phyloP scores from a whole-genome alignment of 2,888 invertebrate genomes.

The Apoda limacodes region DNA sequence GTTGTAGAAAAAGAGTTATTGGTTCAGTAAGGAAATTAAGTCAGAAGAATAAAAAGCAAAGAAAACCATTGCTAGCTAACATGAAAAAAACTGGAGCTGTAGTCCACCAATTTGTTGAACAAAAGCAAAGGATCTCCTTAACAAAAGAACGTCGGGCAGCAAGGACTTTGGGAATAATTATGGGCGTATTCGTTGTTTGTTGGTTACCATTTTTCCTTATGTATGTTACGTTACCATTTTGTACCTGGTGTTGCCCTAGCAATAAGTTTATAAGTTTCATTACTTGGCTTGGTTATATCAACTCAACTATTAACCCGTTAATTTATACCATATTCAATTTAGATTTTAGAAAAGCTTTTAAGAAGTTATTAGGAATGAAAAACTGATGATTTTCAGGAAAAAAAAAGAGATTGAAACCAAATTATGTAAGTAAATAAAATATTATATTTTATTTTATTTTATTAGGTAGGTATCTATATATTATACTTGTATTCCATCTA shows the following conservation, averaged over 20 bases:
- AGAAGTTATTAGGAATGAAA: conserved; percentile 73
- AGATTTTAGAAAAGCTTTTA: conserved; percentile 92
- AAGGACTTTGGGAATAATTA: conserved; percentile 94
- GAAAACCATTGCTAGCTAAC: conserved; percentile 58
- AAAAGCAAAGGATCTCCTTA: conserved; percentile 89
- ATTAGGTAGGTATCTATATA: too few relatives aligned
- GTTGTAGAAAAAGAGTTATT: too few relatives aligned
- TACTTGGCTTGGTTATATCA: conserved; percentile 94
- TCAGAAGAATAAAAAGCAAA: conserved; percentile 56
- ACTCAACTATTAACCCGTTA: conserved; percentile 91
- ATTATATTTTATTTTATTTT: too few relatives aligned
- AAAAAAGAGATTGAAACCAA: too few relatives aligned
- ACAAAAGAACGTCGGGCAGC: conserved; percentile 96
- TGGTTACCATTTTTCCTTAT: conserved; percentile 98
- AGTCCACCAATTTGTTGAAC: conserved; percentile 89
- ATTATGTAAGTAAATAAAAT: too few relatives aligned
- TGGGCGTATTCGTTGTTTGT: conserved; percentile 97
- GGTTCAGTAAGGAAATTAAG: conserved; percentile 47
- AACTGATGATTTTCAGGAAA: conserved; percentile 38
- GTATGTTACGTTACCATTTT: conserved; percentile 94
- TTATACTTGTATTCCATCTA: too few relatives aligned
- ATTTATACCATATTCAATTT: conserved; percentile 96
- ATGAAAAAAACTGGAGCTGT: conserved; percentile 57
- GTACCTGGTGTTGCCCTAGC: conserved; percentile 82
- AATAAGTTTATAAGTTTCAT: conserved; percentile 87